Percentiles rank a stretch among this genome's conserved stretches.
These are phyloP conservation scores for Lepidocyrtinus sp. DNA, from an alignment of 2,888 invertebrate species.

Conservation along the genomic window DNA sequence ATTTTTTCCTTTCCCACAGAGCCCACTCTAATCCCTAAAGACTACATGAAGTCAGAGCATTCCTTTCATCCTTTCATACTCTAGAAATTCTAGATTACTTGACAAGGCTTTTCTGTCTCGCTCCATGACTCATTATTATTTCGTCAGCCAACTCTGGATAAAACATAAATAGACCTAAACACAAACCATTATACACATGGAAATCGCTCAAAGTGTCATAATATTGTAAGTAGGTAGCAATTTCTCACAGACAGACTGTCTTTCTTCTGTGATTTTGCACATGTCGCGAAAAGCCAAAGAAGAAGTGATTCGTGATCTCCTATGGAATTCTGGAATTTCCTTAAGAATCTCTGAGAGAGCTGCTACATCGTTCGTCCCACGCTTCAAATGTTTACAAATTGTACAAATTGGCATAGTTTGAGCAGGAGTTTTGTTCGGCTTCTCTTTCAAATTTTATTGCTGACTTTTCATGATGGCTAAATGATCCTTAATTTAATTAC, in stretches of 20 bases:
- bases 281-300: not conserved
- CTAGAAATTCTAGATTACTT: not conserved
- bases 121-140: conserved; percentile 4
- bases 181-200: not conserved
- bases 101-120: too few species aligned
- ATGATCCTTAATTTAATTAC: not conserved
- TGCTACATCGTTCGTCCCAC: conserved; percentile 47
- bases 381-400: conserved; percentile 50
- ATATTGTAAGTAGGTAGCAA: not conserved
- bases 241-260: conserved; percentile 38
- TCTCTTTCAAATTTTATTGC: conserved; percentile 29
- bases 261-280: conserved; percentile 16
- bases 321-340: conserved; percentile 26
- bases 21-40: not conserved
- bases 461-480: not conserved
- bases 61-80: not conserved
- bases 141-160: not conserved
- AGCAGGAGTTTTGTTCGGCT: conserved; percentile 41
- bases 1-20: not conserved
- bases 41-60: not conserved
- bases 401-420: conserved; percentile 50
- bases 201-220: not conserved
- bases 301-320: conserved; percentile 32
- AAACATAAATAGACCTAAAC: not conserved
- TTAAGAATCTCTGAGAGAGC: conserved; percentile 43